phyloP scores from a whole-genome alignment of 2,797 vertebrate species.

The Sylvilagus floridanus region DNA sequence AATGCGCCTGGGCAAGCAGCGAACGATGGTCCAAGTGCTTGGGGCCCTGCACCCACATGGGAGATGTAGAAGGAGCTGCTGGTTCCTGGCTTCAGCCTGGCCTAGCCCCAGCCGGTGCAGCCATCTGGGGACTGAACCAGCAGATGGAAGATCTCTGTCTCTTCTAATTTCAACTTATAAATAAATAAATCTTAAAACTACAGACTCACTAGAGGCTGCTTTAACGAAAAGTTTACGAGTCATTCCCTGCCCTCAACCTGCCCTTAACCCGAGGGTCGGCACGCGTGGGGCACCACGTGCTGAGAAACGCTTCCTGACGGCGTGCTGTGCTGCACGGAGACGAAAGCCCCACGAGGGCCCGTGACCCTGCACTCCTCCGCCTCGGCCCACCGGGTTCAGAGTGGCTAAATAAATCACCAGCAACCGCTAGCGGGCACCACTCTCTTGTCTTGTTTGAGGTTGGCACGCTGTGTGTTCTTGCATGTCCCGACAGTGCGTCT shows the following conservation, averaged over 20 bases:
- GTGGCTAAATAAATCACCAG: neutral
- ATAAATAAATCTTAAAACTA: neutral
- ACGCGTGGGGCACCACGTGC: no score
- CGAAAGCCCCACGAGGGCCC: neutral
- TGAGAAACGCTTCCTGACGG: no score
- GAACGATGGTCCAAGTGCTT: no score
- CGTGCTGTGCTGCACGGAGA: neutral
- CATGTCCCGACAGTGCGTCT: constrained; percentile 74
- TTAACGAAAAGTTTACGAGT: neutral
- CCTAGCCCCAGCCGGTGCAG: no score
- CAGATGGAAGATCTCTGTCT: no score
- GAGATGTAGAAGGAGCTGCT: no score
- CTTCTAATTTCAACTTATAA: no score
- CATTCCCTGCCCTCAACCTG: neutral
- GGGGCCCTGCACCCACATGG: no score
- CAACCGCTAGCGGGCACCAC: neutral
- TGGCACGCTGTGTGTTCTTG: constrained; percentile 66
- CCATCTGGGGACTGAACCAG: no score
- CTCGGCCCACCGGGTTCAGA: neutral
- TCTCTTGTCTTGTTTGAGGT: neutral
- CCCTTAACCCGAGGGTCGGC: neutral
- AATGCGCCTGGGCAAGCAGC: no score
- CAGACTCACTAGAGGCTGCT: neutral
- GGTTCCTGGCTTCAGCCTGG: no score
- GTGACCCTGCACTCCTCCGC: neutral